Percentiles rank a stretch among this genome's conserved stretches.
Evolutionary conservation across 2,888 invertebrate genomes (phyloP).

Genomic region (Sarcophaga variegata): DNA sequence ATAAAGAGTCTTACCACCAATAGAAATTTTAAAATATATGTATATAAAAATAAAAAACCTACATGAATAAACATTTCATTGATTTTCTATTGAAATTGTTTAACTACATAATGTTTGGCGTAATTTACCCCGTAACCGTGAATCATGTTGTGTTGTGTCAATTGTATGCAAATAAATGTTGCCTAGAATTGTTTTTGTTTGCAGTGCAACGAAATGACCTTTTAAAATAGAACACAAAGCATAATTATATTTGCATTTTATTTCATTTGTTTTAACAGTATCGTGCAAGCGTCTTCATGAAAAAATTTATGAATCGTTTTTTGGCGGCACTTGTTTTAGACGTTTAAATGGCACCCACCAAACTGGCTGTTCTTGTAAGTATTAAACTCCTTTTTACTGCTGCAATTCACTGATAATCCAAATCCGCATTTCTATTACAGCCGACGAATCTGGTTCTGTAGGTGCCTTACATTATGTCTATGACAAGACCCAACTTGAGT

Average conservation of each 20-base stretch:
- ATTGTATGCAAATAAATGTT: not conserved
- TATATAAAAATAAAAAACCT: not conserved
- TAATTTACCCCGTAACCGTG: constrained; percentile 2
- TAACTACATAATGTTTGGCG: not conserved
- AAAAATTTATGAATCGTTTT: constrained; percentile 90
- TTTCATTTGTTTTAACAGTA: constrained; percentile 68
- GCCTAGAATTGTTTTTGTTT: constrained; percentile 24
- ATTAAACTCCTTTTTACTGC: not conserved
- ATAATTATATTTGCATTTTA: constrained; percentile 1
- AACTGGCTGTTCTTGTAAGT: constrained; percentile 96
- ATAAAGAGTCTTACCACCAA: not conserved
- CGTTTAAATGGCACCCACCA: constrained; percentile 97
- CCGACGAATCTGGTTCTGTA: constrained; percentile 87
- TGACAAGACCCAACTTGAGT: constrained; percentile 86
- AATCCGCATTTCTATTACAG: constrained; percentile 69
- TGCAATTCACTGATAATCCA: too few species aligned
- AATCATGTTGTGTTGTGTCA: constrained; percentile 35
- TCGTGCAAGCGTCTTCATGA: constrained; percentile 85
- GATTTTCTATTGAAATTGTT: not conserved
- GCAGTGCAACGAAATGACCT: constrained; percentile 3
- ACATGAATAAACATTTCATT: not conserved
- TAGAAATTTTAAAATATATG: not conserved
- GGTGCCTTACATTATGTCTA: constrained; percentile 91
- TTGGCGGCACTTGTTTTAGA: constrained; percentile 92
- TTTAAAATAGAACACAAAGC: not conserved